Evolutionary conservation across 2,113 vertebrate species (phyloP).

Genomic region (Psettodes erumei): DNA sequence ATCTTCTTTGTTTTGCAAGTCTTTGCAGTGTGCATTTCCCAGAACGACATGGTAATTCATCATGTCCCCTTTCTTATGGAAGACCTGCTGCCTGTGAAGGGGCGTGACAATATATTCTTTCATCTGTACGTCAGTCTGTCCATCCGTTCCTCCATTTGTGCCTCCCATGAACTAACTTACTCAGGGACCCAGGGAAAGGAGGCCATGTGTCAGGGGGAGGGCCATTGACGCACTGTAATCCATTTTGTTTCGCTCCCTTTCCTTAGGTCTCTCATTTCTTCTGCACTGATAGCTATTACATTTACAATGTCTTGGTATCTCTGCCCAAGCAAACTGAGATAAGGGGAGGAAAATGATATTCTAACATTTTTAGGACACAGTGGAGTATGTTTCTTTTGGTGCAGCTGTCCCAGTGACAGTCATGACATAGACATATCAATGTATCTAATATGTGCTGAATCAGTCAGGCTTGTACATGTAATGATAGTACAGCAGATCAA

Average conservation of each 20-base stretch:
- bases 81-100: slow-evolving; percentile 45
- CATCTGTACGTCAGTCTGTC: slow-evolving; percentile 30
- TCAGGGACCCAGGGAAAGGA: slow-evolving; percentile 52
- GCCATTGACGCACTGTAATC: slow-evolving; percentile 75
- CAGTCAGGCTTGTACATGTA: not conserved
- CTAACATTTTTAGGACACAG: slow-evolving; percentile 36
- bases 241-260: slow-evolving; percentile 80
- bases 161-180: slow-evolving; percentile 43
- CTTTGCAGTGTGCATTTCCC: slow-evolving; percentile 25
- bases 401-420: not conserved
- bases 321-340: slow-evolving; percentile 38
- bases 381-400: slow-evolving; percentile 23
- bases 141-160: not conserved
- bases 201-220: slow-evolving; percentile 76
- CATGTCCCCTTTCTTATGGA: slow-evolving; percentile 45
- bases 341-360: slow-evolving; percentile 21
- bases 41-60: slow-evolving; percentile 62
- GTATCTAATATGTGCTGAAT: slow-evolving; percentile 6
- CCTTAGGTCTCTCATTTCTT: slow-evolving; percentile 55
- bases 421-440: not conserved
- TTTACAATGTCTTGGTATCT: slow-evolving; percentile 50
- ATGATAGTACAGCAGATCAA: not conserved
- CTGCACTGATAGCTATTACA: slow-evolving; percentile 62
- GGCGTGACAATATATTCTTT: slow-evolving; percentile 31
- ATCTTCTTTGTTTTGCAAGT: slow-evolving; percentile 28